Percentiles rank a stretch among this genome's conserved stretches.
Evolutionary conservation across 2,113 vertebrate species (phyloP).

Genomic region (Mustelus asterias): DNA sequence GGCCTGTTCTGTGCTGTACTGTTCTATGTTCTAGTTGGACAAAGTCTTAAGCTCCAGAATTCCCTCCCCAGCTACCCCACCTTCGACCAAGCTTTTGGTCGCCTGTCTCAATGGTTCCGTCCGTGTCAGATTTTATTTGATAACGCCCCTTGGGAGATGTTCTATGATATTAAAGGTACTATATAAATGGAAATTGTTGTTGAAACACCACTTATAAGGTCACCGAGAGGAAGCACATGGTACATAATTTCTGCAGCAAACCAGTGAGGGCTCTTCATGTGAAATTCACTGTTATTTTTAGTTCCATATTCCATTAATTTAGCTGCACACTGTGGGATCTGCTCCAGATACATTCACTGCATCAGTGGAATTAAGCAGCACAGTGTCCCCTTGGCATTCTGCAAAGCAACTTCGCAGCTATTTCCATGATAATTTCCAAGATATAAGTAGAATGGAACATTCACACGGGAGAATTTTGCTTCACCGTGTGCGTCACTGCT

Average conservation of each 20-base stretch:
- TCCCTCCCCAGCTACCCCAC: too few species aligned
- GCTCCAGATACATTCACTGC: background rate
- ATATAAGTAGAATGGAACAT: background rate
- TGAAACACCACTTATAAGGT: background rate
- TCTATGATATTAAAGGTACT: background rate
- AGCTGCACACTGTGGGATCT: background rate
- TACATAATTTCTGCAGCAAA: background rate
- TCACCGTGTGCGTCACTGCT: background rate
- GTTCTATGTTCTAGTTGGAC: too few species aligned
- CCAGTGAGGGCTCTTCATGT: background rate
- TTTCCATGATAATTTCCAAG: background rate
- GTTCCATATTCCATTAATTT: slow-evolving; percentile 5
- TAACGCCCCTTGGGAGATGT: background rate
- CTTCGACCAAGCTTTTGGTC: background rate
- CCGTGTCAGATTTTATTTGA: background rate
- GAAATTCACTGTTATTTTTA: background rate
- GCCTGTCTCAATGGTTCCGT: background rate
- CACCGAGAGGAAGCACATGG: background rate
- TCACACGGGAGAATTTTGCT: background rate
- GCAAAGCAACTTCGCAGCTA: background rate
- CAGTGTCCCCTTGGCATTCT: background rate
- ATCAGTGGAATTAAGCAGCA: slow-evolving; percentile 18
- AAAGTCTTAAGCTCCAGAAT: background rate
- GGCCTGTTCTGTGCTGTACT: too few species aligned
- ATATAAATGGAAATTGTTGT: background rate